These are phyloP conservation scores for Pandion haliaetus DNA, from an alignment of 2,113 vertebrate species.

Conservation along the genomic window DNA sequence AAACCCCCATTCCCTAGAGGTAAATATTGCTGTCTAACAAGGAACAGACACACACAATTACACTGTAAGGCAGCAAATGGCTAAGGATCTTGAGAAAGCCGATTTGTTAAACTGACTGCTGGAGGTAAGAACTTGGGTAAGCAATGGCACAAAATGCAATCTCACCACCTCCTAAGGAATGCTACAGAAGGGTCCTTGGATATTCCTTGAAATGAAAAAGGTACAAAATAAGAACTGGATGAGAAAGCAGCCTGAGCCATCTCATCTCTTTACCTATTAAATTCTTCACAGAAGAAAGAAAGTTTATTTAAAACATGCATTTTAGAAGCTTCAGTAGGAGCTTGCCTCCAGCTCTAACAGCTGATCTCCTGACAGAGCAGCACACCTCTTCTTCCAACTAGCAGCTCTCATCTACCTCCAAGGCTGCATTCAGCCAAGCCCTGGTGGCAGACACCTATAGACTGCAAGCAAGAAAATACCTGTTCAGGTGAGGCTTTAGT, in stretches of 20 bases:
- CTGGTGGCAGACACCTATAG: background rate
- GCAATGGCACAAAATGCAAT: background rate
- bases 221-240: background rate
- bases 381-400: background rate
- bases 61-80: slow-evolving; percentile 31
- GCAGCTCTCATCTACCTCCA: background rate
- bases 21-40: slow-evolving; percentile 54
- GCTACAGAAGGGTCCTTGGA: background rate
- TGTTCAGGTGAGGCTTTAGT: background rate
- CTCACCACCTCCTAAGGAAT: background rate
- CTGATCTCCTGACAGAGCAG: background rate
- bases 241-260: background rate
- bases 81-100: slow-evolving; percentile 13
- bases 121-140: background rate
- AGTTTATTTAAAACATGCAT: background rate
- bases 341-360: background rate
- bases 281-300: background rate
- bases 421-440: background rate
- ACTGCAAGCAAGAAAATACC: background rate
- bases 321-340: background rate
- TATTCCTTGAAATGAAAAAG: background rate
- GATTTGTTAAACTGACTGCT: slow-evolving; percentile 27
- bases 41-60: slow-evolving; percentile 10
- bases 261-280: background rate
- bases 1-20: slow-evolving; percentile 42